Evolutionary conservation across 1,140 invertebrate genomes (phyloP), one percentile per base, ranked within the genome.

Genomic region (Glossosoma conforme): DNA sequence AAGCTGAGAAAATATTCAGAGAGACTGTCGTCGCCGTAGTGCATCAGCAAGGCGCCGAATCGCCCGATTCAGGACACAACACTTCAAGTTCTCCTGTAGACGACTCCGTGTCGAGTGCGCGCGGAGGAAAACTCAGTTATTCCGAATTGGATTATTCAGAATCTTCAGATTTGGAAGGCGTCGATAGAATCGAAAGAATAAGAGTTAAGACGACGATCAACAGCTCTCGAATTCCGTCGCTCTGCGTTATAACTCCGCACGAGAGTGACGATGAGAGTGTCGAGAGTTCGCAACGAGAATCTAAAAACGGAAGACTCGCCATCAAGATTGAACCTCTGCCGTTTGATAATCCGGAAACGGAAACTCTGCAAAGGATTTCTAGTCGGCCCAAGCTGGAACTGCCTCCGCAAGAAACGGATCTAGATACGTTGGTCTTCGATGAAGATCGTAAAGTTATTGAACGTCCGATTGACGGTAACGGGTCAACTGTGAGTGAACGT

Each of bases 171-270:
- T 70, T 90, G 51, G 89, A 92, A 74, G 87, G 86, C 11, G 80
- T 86, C 33, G 89, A 91, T 59, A 77, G 87, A 62, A 86, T 89
- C 46, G 88, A 92, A 69, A 78, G 89, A 59, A 88, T 93, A 41
- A 76, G 87, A 52, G 82, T 83, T 10, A 93, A 93, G 70, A 93
- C 90, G 0, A 85, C 86, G 4, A 91, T 93, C 21, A 91, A 86
- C 55, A 85, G 85, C 9, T 89, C 86, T 58, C 78, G 89, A 54
- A 93, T 93, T 63, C 91, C 91, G 2, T 92, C 89, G 1, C 90
- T 94, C 85, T 93, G 91, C 68, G 89, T 91, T 0, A 92, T 93
- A 13, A 93, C 90, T 5, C 89, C 90, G 8, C 83, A 86, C 1
- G 86, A 86, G 45, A 91, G 88, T 37, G 90, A 93, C 54, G 91